Conservation (phyloP, 2,888 invertebrate species). For the Chalcis sispes region DNA sequence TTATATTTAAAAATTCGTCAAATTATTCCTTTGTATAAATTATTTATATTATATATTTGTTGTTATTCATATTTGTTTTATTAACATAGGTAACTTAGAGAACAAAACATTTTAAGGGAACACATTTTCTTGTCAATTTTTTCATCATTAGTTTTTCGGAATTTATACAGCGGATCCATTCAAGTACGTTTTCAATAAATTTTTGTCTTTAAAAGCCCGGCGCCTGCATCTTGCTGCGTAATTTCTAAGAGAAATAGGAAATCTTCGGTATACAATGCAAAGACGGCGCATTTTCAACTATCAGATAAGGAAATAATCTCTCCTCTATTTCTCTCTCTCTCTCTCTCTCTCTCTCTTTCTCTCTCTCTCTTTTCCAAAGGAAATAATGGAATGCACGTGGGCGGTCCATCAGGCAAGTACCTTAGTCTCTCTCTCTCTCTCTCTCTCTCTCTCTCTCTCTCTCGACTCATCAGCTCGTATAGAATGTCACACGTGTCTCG, state of each 20-base stretch:
- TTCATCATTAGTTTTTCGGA: too few species aligned
- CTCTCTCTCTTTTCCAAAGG: not conserved
- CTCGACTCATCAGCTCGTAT: slow-evolving; percentile 47
- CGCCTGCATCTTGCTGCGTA: not conserved
- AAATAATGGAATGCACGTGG: slow-evolving; percentile 42
- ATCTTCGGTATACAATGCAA: slow-evolving; percentile 2
- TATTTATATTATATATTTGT: too few species aligned
- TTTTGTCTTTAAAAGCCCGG: not conserved
- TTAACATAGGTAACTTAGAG: too few species aligned
- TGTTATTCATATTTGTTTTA: too few species aligned
- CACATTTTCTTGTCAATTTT: too few species aligned
- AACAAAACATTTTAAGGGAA: too few species aligned
- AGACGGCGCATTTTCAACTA: slow-evolving; percentile 12
- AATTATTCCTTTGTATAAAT: too few species aligned
- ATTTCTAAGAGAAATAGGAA: slow-evolving; percentile 18
- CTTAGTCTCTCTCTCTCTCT: not conserved
- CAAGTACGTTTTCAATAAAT: not conserved
- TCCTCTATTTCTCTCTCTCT: slow-evolving; percentile 5
- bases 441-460: not conserved
- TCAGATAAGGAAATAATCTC: slow-evolving; percentile 26
- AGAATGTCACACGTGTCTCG: slow-evolving; percentile 59
- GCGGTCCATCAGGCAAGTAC: slow-evolving; percentile 38
- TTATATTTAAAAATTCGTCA: too few species aligned
- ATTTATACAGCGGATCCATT: too few species aligned
- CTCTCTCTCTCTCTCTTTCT: not conserved